These are phyloP conservation scores for Marronus borbonicus DNA, from an alignment of 2,888 invertebrate genomes.

Conservation along the genomic window DNA sequence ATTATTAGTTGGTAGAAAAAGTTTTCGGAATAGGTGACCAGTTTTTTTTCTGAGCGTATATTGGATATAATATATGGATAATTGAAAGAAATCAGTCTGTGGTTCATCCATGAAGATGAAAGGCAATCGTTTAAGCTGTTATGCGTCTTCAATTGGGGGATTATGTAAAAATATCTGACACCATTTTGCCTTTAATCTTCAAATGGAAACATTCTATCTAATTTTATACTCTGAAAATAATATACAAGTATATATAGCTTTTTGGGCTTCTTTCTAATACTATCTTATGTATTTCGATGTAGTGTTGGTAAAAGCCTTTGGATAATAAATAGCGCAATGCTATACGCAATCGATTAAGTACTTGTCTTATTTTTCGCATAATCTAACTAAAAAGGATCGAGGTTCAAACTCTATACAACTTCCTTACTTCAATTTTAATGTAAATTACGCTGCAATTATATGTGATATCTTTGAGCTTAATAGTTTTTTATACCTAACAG, in stretches of 20 bases:
- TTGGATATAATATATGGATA: too few species aligned
- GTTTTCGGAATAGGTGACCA: too few species aligned
- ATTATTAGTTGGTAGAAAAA: too few species aligned
- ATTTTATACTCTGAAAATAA: neutral
- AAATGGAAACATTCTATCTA: neutral
- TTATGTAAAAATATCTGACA: too few species aligned
- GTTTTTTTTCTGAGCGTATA: too few species aligned
- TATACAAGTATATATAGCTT: too few species aligned
- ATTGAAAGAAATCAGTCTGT: too few species aligned
- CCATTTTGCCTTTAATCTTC: too few species aligned
- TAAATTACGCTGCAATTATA: conserved; percentile 12
- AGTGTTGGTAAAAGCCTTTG: conserved; percentile 45
- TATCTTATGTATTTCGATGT: conserved; percentile 47
- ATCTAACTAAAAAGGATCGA: neutral
- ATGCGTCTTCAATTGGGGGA: too few species aligned
- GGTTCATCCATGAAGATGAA: too few species aligned
- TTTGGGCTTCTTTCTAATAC: neutral
- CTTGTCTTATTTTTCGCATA: neutral
- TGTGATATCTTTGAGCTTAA: conserved; percentile 28
- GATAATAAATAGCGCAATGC: neutral
- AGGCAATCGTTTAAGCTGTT: too few species aligned
- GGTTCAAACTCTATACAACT: neutral
- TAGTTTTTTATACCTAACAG: neutral
- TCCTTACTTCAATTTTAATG: conserved; percentile 11
- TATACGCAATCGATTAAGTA: too few species aligned